A percentile compares a stretch with the other conserved stretches of the same genome.
Evolutionary conservation across 2,888 invertebrate genomes (phyloP).

Genomic region (Myopa tessellatipennis): DNA sequence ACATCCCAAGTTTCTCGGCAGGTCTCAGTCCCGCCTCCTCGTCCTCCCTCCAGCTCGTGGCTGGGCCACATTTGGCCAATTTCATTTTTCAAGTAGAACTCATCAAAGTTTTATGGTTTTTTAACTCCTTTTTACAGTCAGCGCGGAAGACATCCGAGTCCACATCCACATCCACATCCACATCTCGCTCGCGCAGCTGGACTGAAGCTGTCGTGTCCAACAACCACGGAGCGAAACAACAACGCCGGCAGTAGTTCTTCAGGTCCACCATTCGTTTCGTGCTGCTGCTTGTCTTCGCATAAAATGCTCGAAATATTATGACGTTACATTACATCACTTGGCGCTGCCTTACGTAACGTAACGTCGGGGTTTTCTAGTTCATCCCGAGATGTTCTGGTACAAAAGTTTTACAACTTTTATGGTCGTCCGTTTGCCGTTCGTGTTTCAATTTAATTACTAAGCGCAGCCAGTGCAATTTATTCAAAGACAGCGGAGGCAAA

Average conservation of each 20-base stretch:
- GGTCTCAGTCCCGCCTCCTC: background rate
- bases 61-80: conserved; percentile 40
- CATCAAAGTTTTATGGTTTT: conserved; percentile 43
- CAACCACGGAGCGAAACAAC: conserved; percentile 9
- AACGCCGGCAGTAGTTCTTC: background rate
- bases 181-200: conserved; percentile 13
- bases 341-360: conserved; percentile 16
- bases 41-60: background rate
- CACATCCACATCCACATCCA: background rate
- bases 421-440: conserved; percentile 24
- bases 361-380: background rate
- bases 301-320: conserved; percentile 34
- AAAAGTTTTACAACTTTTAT: conserved; percentile 38
- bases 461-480: conserved; percentile 23
- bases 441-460: conserved; percentile 38
- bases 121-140: conserved; percentile 36
- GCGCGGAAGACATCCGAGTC: background rate
- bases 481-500: background rate
- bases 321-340: conserved; percentile 32
- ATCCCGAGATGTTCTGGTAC: conserved; percentile 8
- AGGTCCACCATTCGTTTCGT: conserved; percentile 4
- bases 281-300: conserved; percentile 29
- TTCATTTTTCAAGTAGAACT: conserved; percentile 37
- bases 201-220: conserved; percentile 22
- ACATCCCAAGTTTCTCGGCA: background rate